Evolutionary conservation across 2,888 invertebrate genomes (phyloP).

Genomic region (Omphaloscelis lunosa): DNA sequence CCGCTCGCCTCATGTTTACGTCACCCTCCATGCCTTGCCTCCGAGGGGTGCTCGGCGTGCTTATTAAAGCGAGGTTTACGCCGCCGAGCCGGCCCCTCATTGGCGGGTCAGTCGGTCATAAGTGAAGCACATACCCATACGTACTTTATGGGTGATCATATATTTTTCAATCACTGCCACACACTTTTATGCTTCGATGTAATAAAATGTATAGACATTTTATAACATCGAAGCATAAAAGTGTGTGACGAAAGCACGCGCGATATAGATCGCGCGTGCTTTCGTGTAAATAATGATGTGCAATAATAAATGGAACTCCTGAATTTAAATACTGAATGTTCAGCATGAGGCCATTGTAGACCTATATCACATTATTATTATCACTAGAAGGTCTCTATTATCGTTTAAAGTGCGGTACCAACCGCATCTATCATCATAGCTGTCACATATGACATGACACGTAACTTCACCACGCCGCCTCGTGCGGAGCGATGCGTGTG

Average conservation of each 20-base stretch:
- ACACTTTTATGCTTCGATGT: conserved; percentile 21
- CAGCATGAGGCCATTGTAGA: too few relatives aligned
- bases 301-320: neutral
- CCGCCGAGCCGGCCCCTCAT: neutral
- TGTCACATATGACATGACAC: neutral
- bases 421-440: conserved; percentile 4
- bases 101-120: conserved; percentile 38
- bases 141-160: conserved; percentile 26
- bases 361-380: neutral
- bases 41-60: conserved; percentile 1
- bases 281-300: conserved; percentile 6
- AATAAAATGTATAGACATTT: conserved; percentile 18
- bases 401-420: conserved; percentile 7
- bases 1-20: neutral
- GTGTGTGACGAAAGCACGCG: too few relatives aligned
- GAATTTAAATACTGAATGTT: neutral
- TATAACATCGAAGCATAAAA: too few relatives aligned
- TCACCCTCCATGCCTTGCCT: neutral
- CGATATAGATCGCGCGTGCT: conserved; percentile 7
- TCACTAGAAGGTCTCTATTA: conserved; percentile 2
- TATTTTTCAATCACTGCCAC: conserved; percentile 42
- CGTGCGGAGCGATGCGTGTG: too few relatives aligned
- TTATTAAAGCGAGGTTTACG: conserved; percentile 18
- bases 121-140: conserved; percentile 28
- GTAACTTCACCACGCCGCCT: neutral